Conservation (phyloP, 2,797 vertebrate species). For the Trachops cirrhosus region DNA sequence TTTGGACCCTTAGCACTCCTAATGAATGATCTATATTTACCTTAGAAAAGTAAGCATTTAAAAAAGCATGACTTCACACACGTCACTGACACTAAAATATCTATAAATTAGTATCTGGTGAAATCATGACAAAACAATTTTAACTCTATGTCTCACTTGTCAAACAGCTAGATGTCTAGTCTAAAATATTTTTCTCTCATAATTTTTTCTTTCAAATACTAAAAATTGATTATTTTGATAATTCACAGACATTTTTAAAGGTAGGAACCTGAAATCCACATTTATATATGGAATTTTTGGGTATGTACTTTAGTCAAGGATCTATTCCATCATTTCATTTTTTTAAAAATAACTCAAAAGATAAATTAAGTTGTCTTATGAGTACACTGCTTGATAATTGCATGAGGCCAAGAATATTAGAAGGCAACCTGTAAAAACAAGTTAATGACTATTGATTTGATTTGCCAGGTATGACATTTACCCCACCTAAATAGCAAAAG, state of each 20-base stretch:
- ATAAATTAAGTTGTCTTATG: not conserved
- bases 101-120: not conserved
- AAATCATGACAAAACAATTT: not conserved
- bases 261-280: not conserved
- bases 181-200: not conserved
- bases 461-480: constrained; percentile 3
- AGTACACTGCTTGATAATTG: not conserved
- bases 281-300: not conserved
- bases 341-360: not conserved
- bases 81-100: not conserved
- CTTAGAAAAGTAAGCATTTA: not conserved
- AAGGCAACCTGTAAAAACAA: not conserved
- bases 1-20: not conserved
- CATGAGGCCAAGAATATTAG: not conserved
- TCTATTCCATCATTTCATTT: not conserved
- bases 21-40: constrained; percentile 5
- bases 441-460: not conserved
- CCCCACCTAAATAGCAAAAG: not conserved
- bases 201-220: not conserved
- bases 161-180: not conserved
- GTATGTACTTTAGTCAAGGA: not conserved
- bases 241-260: not conserved
- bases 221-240: not conserved
- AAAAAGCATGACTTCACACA: not conserved
- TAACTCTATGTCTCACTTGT: not conserved